Conservation (phyloP, 2,888 invertebrate genomes). For the Ophion obscuratus region DNA sequence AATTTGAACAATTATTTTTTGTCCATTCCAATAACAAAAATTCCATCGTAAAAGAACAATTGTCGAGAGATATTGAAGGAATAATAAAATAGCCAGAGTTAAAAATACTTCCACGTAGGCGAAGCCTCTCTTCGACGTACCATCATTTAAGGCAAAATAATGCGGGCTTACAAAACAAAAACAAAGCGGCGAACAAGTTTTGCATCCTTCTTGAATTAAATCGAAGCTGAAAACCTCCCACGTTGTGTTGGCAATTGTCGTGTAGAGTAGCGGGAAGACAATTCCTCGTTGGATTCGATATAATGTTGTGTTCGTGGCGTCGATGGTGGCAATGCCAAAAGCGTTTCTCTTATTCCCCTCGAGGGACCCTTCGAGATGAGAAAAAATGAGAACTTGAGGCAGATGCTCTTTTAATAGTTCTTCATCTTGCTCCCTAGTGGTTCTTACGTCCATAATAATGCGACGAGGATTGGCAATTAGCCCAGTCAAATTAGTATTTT, state of each 20-base stretch:
- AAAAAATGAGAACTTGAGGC: slow-evolving; percentile 26
- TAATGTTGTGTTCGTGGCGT: not conserved
- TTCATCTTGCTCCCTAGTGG: not conserved
- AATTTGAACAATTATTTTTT: not conserved
- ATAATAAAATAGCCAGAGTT: not conserved
- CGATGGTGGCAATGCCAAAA: slow-evolving; percentile 36
- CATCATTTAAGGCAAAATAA: no score
- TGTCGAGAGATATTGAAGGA: not conserved
- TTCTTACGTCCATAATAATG: slow-evolving; percentile 57
- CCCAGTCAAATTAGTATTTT: no score
- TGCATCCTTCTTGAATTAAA: not conserved
- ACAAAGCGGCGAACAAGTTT: not conserved
- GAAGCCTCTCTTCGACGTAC: not conserved
- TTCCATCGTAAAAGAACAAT: not conserved
- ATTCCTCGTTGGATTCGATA: slow-evolving; percentile 45
- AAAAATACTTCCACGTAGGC: not conserved
- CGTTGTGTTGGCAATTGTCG: slow-evolving; percentile 31
- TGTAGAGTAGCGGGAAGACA: not conserved
- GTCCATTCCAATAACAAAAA: not conserved
- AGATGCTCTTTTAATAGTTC: slow-evolving; percentile 65
- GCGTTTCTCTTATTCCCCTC: slow-evolving; percentile 25
- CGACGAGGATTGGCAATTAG: slow-evolving; percentile 47
- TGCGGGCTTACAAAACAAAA: not conserved
- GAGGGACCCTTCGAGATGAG: not conserved
- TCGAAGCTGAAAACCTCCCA: slow-evolving; percentile 27